Percentiles rank a stretch among this genome's conserved stretches.
These are phyloP conservation scores for Dasyornis broadbenti DNA, from an alignment of 2,113 vertebrate genomes.

Conservation along the genomic window DNA sequence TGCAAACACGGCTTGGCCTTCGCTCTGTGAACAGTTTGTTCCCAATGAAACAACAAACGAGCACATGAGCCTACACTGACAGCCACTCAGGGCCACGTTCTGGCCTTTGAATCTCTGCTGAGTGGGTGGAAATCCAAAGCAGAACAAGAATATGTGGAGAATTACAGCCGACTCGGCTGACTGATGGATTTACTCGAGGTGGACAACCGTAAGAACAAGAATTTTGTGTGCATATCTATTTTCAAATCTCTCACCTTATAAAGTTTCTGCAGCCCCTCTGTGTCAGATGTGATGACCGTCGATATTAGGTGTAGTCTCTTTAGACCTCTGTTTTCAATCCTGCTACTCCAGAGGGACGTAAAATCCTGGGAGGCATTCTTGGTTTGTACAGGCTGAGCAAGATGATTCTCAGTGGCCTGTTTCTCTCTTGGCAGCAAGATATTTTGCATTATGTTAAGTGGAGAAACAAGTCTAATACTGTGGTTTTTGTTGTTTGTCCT, in stretches of 20 bases:
- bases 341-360: fast-evolving
- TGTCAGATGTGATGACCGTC: not conserved
- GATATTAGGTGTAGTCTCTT: fast-evolving
- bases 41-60: not conserved
- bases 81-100: not conserved
- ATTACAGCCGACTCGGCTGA: not conserved
- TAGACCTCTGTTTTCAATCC: not conserved
- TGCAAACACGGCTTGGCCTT: not conserved
- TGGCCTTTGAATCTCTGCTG: not conserved
- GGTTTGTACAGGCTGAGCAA: fast-evolving
- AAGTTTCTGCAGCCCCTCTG: not conserved
- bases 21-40: not conserved
- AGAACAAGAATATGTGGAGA: not conserved
- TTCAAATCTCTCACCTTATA: not conserved
- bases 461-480: not conserved
- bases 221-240: not conserved
- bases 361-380: not conserved
- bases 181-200: not conserved
- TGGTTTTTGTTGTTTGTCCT: not conserved
- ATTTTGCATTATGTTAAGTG: not conserved
- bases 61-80: fast-evolving
- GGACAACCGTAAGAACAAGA: not conserved
- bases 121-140: not conserved
- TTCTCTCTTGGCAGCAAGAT: not conserved
- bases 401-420: not conserved